Evolutionary conservation across 2,113 vertebrate species (phyloP), one percentile per base, ranked within the genome.

Genomic region (Nothobranchius furzeri): DNA sequence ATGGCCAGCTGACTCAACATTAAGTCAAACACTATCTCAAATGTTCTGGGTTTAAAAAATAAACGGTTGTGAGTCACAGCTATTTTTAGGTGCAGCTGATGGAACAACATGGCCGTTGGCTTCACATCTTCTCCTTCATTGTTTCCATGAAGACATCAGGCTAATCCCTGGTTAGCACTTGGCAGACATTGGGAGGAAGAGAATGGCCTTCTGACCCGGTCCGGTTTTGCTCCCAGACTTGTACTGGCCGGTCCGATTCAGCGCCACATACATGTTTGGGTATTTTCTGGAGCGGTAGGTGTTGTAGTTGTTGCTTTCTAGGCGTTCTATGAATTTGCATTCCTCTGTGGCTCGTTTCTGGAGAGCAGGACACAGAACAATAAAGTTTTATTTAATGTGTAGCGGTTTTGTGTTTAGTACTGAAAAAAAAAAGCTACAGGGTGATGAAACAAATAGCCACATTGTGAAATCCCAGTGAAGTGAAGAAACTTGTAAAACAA

Each of bases 281-380:
- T 97, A 96, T 86, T 98, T 99, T 81, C 95, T 91, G 36, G 97
- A 99, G 52, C 96, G 95, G 83, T 99, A 99, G 8, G 97, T 99
- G 87, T 98, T 99, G 90, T 99, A 98, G 93, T 98, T 98, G 90
- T 99, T 99, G 60, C 96, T 93, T 87, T 99, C 98, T 45, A 99
- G 76, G 3, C 94, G 93, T 87, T 99, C 98, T 35, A 96, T 89
- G 85, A 99, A 99, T 92, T 98, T 92, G 87, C 97, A 98, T 83
- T 99, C 98, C 1, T 99, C 97, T 1, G 96, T 98, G n/a, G 93
- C 88, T 10, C 92, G 94, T 92, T 94, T 98, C 98, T 99, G 85
- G 15, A 49, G 81, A 70, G 57, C 30, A 86, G 85, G 60, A 59
- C 20, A 68, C 67, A 73, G 24, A 81, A 17, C 25, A 7, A 8